Evolutionary conservation across 2,797 vertebrate genomes (phyloP), one percentile per base, ranked within the genome.

Genomic region (Oreortyx pictus): DNA sequence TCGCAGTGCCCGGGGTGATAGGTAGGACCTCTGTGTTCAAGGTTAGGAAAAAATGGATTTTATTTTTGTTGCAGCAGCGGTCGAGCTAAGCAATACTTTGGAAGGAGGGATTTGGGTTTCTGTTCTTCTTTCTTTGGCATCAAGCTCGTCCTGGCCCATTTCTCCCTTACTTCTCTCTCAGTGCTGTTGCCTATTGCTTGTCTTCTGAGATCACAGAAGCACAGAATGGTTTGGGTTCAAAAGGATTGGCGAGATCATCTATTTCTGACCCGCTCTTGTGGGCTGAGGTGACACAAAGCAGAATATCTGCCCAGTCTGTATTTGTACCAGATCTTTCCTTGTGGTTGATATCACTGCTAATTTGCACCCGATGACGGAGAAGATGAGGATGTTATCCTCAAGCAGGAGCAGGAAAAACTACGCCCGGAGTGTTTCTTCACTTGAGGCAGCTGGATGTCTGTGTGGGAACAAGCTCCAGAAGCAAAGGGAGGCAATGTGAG

Each of bases 1-100:
- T n/a, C 31, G 33, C n/a, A 7, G 31, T 10, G 33, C 37, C 43
- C 8, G 2, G 5, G 15, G 37, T 0, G 1, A 35, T 11, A 22
- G 57, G 49, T 6, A 20, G 39, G 46, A 35, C 37, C 44, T 44
- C 44, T 47, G 19, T 49, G 37, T 66, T 73, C 39, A 50, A 44
- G 27, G 47, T 33, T 1, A 6, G 31, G 82, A 37, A 5, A 76
- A 82, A 94, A 92, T 23, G 24, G 0, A 8, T 46, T 7, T 2
- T 47, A 22, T 50, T 73, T 91, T 88, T 70, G 43, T 70, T 41
- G 27, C 27, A 62, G 18, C 35, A 66, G 68, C 14, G 20, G 7
- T 75, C 1, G 2, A 6, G 6, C 46, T 68, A 50, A 46, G 33
- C 15, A 75, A 27, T 59, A 6, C 2, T 70, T 79, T 59, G 49